Base-by-base conservation (phyloP, 1,140 invertebrate species). In the Aphidius gifuensis region DNA sequence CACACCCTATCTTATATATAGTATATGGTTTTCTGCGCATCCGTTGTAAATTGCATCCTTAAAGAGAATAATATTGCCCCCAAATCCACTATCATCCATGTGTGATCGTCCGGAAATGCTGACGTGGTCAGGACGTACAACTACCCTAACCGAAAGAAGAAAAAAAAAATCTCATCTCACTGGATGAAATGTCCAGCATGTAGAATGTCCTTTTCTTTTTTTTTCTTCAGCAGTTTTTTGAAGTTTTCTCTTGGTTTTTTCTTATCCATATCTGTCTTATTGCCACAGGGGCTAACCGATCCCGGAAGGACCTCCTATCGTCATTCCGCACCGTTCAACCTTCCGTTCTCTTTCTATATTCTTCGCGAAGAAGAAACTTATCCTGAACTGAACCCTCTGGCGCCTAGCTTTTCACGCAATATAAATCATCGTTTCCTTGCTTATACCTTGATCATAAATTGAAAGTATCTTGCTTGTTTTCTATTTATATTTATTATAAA, bases 51-150 rank as follows among this genome's bases (percentile, higher is more conserved):
- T 32, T 32, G 23, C 23, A 32, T 32, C 23, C 23, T 32, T 32
- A 32, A 32, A 32, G 23, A 32, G 23, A 32, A 32, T 32, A 32
- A 32, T 32, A 38, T 50, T 58, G 40, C 16, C 44, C 42, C 40
- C 39, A 43, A 58, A 44, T 39, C 38, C 50, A 7, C 32, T 21
- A 42, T 40, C 44, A 49, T 55, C 42, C 16, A 58, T 50, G 55
- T 47, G 61, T 43, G 45, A 58, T 58, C 58, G 42, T 11, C 50
- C 49, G 57, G 50, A 65, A 65, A 65, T 51, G 64, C 64, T 58
- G 54, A 65, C 64, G 64, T 43, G 59, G 48, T 53, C 48, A 32
- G 51, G 51, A 58, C 45, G 7, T 32, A 59, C 47, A 46, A 21
- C n/a, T 48, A 57, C 54, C 58, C 59, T 48, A 57, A 58, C 48